Base-by-base conservation (phyloP, 1,140 invertebrate genomes). In the Ladona fulva region DNA sequence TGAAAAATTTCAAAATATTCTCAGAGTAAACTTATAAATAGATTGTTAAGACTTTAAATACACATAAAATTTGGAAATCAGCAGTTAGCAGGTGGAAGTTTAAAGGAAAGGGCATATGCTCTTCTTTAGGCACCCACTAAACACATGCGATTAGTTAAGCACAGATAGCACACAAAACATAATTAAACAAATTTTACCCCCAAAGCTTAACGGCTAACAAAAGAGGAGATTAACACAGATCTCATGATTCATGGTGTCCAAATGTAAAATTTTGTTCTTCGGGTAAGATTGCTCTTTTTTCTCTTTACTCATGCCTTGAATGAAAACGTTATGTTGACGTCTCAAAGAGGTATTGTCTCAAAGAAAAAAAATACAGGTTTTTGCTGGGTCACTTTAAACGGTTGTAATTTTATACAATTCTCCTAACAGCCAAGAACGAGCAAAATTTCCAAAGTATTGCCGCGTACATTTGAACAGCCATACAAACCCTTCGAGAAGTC, bases 401-500 rank as follows among this genome's bases (percentile, higher is more conserved):
- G 29, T 37, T 5, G 29, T 37, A 37, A 37, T 8, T 37, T 37
- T 37, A 37, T 37, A 37, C 29, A 37, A 37, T 37, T 37, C 8
- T 37, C 29, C 29, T 37, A 37, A 37, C 29, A 37, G 29, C 29
- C 29, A 37, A 37, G 52, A 66, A 19, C 14, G 52, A 66, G 52
- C 52, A 66, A 66, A 66, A 6, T 66, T 66, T 22, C 52, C 52
- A 16, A 66, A 6, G 75, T 42, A 25, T 75, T 75, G 24, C 29
- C 29, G 24, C 29, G 11, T 76, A 76, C 75, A 76, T 76, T 42
- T 76, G 25, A 76, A 76, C 75, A 76, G 25, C 75, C 42, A 76
- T 76, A 76, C 75, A 76, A 76, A 76, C 75, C 75, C 75, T 76
- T 76, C 75, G 75, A 76, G 75, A 76, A 25, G 42, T 76, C 22